Base-by-base conservation (phyloP, 2,113 vertebrate genomes). In the Erythrolamprus reginae region DNA sequence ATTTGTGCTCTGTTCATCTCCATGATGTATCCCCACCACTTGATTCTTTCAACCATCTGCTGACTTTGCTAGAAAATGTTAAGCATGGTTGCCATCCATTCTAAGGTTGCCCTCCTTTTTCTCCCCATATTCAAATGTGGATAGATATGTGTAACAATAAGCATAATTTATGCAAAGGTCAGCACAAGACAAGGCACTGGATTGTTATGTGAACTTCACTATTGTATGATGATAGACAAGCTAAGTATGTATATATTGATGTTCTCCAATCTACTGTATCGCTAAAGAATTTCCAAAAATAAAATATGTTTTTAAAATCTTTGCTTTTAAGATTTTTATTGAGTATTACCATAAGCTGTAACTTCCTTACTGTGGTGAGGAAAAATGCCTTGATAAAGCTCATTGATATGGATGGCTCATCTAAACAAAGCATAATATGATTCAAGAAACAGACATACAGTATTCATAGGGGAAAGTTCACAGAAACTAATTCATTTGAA, bases 301-400 rank as follows among this genome's bases (percentile, higher is more conserved):
- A 92, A 93, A 95, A 13, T 24, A 21, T 0, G 70, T 45, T 0
- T 94, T 93, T 94, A 23, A 0, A 48, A 2, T 82, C 33, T 90
- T 87, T 90, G 45, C 3, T 51, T 51, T 55, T n/a, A 28, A n/a
- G 26, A 90, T 95, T 89, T 94, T 55, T 53, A 33, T 19, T 4
- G 8, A 48, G 24, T 24, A 48, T 26, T 84, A 33, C 1, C 48
- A 42, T 12, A 87, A 53, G 87, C 86, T 84, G 89, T 92, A 33
- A 91, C 4, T 23, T 45, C 89, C 92, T 91, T n/a, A 55, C 56
- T 65, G 28, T 65, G 28, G 23, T 6, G 51, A 77, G 38, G 50
- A 19, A 47, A 6, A 21, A 10, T 28, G 33, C 5, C 6, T 24
- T 85, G 48, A 3, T 93, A 82, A 91, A 88, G 48, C n/a, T 65